Evolutionary conservation across 2,888 invertebrate species (phyloP).

Genomic region (Didymodactylos carnosus): DNA sequence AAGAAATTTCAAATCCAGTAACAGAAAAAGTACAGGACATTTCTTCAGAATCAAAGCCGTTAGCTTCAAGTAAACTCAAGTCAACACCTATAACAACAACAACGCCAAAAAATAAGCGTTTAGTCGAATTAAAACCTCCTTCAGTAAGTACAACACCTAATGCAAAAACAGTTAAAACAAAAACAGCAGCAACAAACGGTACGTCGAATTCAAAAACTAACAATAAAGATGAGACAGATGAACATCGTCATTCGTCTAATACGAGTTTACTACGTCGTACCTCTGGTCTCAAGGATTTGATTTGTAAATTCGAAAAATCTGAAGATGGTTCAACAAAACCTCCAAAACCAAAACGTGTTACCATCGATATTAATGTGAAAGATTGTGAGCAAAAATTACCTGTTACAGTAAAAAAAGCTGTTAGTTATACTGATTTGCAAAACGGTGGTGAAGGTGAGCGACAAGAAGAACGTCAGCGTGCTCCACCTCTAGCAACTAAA

Average conservation of each 20-base stretch:
- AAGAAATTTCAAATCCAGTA: background rate
- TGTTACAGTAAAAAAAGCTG: too few relatives aligned
- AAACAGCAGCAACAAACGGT: background rate
- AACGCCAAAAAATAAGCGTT: background rate
- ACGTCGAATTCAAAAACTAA: background rate
- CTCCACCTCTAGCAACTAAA: background rate
- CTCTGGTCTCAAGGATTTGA: background rate
- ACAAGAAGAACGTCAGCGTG: background rate
- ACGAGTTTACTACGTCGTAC: background rate
- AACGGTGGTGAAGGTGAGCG: background rate
- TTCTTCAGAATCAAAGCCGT: background rate
- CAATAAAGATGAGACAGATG: background rate
- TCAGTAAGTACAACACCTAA: too few relatives aligned
- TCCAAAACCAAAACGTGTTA: background rate
- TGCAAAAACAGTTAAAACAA: too few relatives aligned
- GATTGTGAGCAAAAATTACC: background rate
- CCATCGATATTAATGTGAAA: background rate
- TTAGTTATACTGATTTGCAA: background rate
- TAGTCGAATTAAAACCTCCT: background rate
- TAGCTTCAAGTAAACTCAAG: background rate
- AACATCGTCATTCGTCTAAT: too few relatives aligned
- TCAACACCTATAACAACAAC: background rate
- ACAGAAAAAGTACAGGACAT: too few relatives aligned
- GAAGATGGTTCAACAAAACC: too few relatives aligned
- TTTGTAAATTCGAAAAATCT: background rate